A percentile compares a stretch with the other conserved stretches of the same genome.
Conservation (phyloP, 2,113 vertebrate species). For the Micronycteris hirsuta region DNA sequence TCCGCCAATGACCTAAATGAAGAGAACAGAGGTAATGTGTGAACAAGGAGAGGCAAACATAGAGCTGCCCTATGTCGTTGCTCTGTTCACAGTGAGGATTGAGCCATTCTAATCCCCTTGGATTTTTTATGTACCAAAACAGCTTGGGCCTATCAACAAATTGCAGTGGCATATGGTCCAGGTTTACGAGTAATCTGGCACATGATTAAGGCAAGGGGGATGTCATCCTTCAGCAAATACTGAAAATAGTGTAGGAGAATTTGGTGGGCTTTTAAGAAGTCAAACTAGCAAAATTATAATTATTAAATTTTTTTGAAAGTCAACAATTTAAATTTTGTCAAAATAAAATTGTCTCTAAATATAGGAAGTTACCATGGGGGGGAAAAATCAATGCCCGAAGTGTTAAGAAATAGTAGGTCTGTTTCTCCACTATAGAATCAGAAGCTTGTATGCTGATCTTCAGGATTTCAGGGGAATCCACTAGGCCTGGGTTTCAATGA, state of each 20-base stretch:
- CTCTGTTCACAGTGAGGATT: slow-evolving; percentile 86
- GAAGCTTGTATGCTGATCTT: not conserved
- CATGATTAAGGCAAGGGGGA: slow-evolving; percentile 89
- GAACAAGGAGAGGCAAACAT: slow-evolving; percentile 68
- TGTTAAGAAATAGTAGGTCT: not conserved
- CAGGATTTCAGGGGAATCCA: not conserved
- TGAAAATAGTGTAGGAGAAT: slow-evolving; percentile 82
- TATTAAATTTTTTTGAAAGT: not conserved
- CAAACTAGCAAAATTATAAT: slow-evolving; percentile 10
- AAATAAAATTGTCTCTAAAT: slow-evolving; percentile 18
- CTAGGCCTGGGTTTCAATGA: not conserved
- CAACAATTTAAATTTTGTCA: not conserved
- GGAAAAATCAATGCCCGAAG: not conserved
- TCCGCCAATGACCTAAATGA: slow-evolving; percentile 77
- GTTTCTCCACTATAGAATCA: not conserved
- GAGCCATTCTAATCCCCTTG: slow-evolving; percentile 91
- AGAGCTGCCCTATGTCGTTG: slow-evolving; percentile 74
- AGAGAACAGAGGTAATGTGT: not conserved
- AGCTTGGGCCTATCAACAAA: slow-evolving; percentile 99
- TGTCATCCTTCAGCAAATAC: slow-evolving; percentile 90
- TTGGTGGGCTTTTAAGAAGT: slow-evolving; percentile 43
- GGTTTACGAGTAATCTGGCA: slow-evolving; percentile 99
- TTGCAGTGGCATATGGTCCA: slow-evolving; percentile 98
- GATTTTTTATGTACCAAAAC: slow-evolving; percentile 98
- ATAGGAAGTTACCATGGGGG: not conserved